Evolutionary conservation across 2,797 vertebrate genomes (phyloP).

Genomic region (Perodicticus potto): DNA sequence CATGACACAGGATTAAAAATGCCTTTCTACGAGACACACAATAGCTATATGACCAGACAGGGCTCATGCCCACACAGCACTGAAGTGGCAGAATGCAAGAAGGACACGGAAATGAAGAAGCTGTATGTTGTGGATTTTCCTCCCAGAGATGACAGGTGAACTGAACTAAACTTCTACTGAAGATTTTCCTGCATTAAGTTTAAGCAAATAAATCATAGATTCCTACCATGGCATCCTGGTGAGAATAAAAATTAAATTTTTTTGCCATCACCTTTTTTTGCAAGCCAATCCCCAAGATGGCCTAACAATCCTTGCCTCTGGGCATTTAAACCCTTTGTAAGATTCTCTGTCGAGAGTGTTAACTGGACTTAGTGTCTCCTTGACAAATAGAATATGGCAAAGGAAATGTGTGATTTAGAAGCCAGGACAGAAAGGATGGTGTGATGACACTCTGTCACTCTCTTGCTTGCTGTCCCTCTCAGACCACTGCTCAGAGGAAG

Average conservation of each 20-base stretch:
- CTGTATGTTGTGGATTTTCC: not conserved
- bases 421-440: not conserved
- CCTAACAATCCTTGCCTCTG: not conserved
- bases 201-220: not conserved
- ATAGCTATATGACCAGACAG: not conserved
- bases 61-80: not conserved
- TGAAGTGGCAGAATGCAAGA: not conserved
- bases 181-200: not conserved
- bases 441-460: not conserved
- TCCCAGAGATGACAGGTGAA: not conserved
- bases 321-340: not conserved
- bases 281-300: not conserved
- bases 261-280: not conserved
- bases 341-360: not conserved
- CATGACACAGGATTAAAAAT: not conserved
- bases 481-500: not conserved
- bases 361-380: not conserved
- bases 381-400: not conserved
- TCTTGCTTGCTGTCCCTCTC: not conserved
- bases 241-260: not conserved
- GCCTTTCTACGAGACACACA: not conserved
- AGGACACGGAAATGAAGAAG: not conserved
- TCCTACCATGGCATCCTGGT: not conserved
- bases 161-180: not conserved
- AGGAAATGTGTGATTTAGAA: not conserved